Evolutionary conservation across 2,888 invertebrate species (phyloP), one percentile per base, ranked within the genome.

Genomic region (Trichogramma evanescens): DNA sequence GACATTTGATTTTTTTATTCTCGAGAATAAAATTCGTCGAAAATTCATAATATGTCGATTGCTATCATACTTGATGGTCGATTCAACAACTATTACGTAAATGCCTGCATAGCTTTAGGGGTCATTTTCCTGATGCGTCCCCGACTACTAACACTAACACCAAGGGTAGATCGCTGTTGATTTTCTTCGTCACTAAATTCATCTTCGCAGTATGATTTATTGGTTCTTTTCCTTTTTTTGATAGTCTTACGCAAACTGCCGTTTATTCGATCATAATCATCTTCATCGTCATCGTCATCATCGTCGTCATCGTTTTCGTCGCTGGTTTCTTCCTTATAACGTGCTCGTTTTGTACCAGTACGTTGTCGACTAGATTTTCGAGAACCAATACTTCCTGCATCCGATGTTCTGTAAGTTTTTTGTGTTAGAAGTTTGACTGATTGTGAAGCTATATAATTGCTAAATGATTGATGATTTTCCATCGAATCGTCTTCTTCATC

Each of bases 81-180:
- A 26, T 26, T 26, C 26, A 26, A 26, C 48, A 13, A 48, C n/a
- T n/a, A 50, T 45, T 59, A 64, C 51, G 59, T 42, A 6, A 62
- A 10, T 4, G 62, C 64, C 13, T 62, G 62, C 59, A 62, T 57
- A 39, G 89, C 91, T 74, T 89, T 86, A 59, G 89, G 86, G 40
- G 92, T 92, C 69, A 93, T 84, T 77, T 88, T 89, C 56, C 94
- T 83, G 59, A 94, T 85, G 49, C 94, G 84, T 3, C 95, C 94
- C 56, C 94, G 83, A 69, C 92, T 93, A 74, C 89, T 90, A 43
- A 88, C 84, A 68, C 83, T 85, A 52, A 83, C 78, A 48, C 76
- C 78, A 10, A 77, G 76, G 4, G 8, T 55, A 4, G 10, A 40
- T 40, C 50, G 56, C 4, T 50, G 8, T 40, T 48, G 59, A 54